phyloP scores from a whole-genome alignment of 2,797 vertebrate genomes.

The Craterocephalus amniculus region DNA sequence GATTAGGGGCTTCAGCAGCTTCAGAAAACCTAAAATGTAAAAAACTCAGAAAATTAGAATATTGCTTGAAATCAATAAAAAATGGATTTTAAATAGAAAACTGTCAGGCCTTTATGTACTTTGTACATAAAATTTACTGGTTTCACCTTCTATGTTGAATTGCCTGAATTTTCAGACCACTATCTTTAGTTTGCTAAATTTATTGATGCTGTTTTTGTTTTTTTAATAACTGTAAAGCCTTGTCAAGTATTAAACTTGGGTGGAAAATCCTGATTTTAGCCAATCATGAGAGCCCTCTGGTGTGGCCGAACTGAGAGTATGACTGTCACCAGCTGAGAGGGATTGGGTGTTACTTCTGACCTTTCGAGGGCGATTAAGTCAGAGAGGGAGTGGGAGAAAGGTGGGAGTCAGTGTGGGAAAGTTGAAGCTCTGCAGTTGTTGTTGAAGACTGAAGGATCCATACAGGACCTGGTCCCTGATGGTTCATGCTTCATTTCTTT shows the following conservation, averaged over 20 bases:
- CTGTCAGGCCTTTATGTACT: no score
- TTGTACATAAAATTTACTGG: no score
- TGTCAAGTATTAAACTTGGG: not conserved
- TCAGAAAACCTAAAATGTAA: no score
- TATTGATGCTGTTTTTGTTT: no score
- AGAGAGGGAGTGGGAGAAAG: constrained; percentile 4
- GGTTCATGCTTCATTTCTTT: not conserved
- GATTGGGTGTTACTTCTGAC: constrained; percentile 71
- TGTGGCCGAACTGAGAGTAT: constrained; percentile 30
- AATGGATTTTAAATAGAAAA: no score
- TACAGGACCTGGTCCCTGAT: not conserved
- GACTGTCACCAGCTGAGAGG: constrained; percentile 55
- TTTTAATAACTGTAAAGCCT: no score
- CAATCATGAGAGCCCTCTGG: constrained; percentile 6
- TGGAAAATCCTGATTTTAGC: not conserved
- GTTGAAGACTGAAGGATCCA: constrained; percentile 12
- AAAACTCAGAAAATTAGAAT: no score
- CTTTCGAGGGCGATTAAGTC: constrained; percentile 54
- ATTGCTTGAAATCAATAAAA: no score
- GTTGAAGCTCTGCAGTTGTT: constrained; percentile 25
- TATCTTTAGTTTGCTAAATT: no score
- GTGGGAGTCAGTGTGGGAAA: constrained; percentile 19
- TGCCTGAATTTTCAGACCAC: no score
- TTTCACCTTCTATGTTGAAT: no score
- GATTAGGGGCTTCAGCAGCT: no score